Evolutionary conservation across 2,888 invertebrate species (phyloP).

Genomic region (Coremacera marginata): DNA sequence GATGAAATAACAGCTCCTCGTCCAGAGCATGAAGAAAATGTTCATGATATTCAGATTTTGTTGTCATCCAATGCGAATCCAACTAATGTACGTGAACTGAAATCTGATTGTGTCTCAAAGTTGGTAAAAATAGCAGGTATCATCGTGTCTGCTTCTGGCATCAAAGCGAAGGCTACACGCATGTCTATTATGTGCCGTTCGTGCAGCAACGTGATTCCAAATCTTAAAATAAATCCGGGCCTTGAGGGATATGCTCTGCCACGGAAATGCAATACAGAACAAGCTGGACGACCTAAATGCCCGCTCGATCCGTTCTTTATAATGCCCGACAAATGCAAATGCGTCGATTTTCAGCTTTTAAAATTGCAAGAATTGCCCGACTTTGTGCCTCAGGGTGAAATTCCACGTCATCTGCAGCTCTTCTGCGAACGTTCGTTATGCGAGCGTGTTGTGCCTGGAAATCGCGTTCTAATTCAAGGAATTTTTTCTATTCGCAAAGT

Average conservation of each 20-base stretch:
- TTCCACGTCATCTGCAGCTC: conserved; percentile 94
- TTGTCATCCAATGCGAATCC: conserved; percentile 87
- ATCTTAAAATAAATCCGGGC: conserved; percentile 92
- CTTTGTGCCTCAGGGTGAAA: conserved; percentile 91
- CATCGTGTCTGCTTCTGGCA: conserved; percentile 91
- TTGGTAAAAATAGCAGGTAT: conserved; percentile 97
- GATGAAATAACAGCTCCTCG: conserved; percentile 96
- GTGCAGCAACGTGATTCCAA: conserved; percentile 89
- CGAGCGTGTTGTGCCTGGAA: conserved; percentile 96
- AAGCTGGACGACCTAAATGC: conserved; percentile 92
- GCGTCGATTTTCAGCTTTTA: conserved; percentile 98
- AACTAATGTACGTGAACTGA: conserved; percentile 84
- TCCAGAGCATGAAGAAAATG: conserved; percentile 88
- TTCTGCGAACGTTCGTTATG: conserved; percentile 94
- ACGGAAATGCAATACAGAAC: conserved; percentile 94
- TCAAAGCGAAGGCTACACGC: conserved; percentile 94
- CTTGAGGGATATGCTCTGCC: conserved; percentile 96
- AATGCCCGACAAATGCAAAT: conserved; percentile 96
- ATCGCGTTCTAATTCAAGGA: conserved; percentile 91
- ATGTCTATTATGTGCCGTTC: conserved; percentile 96
- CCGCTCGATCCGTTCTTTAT: conserved; percentile 98
- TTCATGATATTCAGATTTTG: conserved; percentile 94
- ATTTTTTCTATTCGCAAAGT: conserved; percentile 95
- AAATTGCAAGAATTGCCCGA: conserved; percentile 98
- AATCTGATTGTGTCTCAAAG: conserved; percentile 93